phyloP scores from a whole-genome alignment of 1,140 invertebrate species.

The Hyposmocoma kahamanoa region DNA sequence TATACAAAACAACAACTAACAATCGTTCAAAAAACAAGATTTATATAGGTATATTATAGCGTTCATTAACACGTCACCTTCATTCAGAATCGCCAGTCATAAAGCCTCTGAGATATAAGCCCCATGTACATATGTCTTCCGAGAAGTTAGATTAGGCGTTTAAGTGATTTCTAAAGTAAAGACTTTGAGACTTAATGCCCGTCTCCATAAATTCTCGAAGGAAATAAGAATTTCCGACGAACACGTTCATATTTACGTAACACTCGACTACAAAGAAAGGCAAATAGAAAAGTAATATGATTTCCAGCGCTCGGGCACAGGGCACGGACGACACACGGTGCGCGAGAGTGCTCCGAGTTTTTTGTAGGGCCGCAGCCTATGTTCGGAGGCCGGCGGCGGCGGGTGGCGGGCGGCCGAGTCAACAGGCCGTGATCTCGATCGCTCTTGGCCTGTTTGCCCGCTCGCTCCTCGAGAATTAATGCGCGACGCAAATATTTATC shows the following conservation, averaged over 20 bases:
- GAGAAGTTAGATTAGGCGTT: no score
- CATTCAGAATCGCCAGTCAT: no score
- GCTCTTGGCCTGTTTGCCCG: conserved; percentile 50
- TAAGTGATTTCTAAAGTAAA: no score
- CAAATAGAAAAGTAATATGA: conserved; percentile 69
- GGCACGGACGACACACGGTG: no score
- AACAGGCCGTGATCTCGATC: conserved; percentile 60
- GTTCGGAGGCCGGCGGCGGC: background rate
- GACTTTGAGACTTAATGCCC: no score
- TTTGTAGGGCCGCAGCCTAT: conserved; percentile 36
- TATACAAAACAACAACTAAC: no score
- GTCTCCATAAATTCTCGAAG: conserved; percentile 51
- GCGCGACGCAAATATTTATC: conserved; percentile 70
- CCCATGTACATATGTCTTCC: no score
- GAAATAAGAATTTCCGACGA: conserved; percentile 64
- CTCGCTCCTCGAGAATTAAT: conserved; percentile 64
- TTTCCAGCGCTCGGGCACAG: conserved; percentile 38
- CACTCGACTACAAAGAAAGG: conserved; percentile 69
- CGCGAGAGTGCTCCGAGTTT: conserved; percentile 35
- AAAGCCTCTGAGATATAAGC: no score
- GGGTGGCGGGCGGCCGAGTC: conserved; percentile 13
- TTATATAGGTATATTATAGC: no score
- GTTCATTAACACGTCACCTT: no score
- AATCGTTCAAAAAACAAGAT: no score
- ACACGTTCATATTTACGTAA: conserved; percentile 66